Evolutionary conservation across 1,140 invertebrate species (phyloP), one percentile per base, ranked within the genome.

Genomic region (Oedothorax gibbosus): DNA sequence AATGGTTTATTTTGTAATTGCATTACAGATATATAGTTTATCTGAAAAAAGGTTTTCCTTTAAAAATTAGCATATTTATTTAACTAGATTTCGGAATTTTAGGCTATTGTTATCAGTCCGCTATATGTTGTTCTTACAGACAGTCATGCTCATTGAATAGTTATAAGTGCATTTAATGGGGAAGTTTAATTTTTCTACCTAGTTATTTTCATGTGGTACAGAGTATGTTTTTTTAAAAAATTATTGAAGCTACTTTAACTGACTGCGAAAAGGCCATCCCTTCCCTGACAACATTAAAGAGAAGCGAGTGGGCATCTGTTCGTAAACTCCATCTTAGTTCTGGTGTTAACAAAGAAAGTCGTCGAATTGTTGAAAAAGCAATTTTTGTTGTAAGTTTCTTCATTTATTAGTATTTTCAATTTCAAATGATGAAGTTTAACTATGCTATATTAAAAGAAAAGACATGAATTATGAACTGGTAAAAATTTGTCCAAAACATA

Each of bases 261-360:
- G 89, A 90, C 21, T 87, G 86, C 68, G 90, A 89, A 73, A 89
- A 89, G 82, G 87, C 87, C 66, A 81, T 92, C 21, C 87, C 91
- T 54, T 89, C 90, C 2, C 87, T 92, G 20, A 92, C 92, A 11
- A 88, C 89, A 7, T 87, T 91, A 18, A 90, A 91, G 1, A 87
- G 92, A 68, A 88, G 88, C 20, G 88, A 90, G 11, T 92, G 91
- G 91, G 90, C 91, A 8, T 88, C 86, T 66, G 88, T 91, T 54
- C 87, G 90, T 12, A 87, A 89, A 72, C 86, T 89, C 20, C 87
- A 91, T 85, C 90, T 92, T 75, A 87, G 76, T 21, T 75, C 87
- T n/a, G 91, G 91, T 35, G 86, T 90, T 56, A 92, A 92, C 87
- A 88, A 88, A 68, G 90, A 91, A 21, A 90, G 90, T 18, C 87